These are phyloP conservation scores for Orcinus orca DNA, from an alignment of 2,113 vertebrate genomes.

Conservation along the genomic window DNA sequence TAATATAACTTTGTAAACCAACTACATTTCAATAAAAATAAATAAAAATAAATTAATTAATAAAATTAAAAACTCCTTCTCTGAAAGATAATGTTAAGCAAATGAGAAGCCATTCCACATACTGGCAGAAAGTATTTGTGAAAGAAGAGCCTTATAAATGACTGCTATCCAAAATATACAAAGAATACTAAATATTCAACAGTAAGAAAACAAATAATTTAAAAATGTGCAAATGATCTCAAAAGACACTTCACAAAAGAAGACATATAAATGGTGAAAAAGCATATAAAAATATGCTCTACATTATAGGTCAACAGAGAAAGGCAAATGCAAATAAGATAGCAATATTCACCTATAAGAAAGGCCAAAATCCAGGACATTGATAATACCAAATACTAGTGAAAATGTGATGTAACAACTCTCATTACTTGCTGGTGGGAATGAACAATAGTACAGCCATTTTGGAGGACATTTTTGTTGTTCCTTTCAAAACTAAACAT, in stretches of 20 bases:
- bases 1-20: too few relatives aligned
- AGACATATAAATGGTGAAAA: neutral
- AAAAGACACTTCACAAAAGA: neutral
- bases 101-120: too few relatives aligned
- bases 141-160: too few relatives aligned
- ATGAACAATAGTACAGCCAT: neutral
- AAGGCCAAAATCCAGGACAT: neutral
- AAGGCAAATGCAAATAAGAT: neutral
- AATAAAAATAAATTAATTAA: too few relatives aligned
- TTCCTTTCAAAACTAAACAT: neutral
- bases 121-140: too few relatives aligned
- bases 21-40: too few relatives aligned
- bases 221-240: neutral
- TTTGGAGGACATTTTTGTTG: neutral
- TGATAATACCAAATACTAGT: neutral
- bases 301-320: neutral
- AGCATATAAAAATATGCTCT: neutral
- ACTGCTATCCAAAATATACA: neutral
- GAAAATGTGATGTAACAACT: neutral
- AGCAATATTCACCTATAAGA: neutral
- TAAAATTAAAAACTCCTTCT: too few relatives aligned
- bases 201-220: too few relatives aligned
- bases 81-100: too few relatives aligned
- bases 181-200: neutral
- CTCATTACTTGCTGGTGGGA: neutral